A percentile compares a stretch with the other conserved stretches of the same genome.
Conservation (phyloP, 2,797 vertebrate species). For the Pantherophis vulpinus region DNA sequence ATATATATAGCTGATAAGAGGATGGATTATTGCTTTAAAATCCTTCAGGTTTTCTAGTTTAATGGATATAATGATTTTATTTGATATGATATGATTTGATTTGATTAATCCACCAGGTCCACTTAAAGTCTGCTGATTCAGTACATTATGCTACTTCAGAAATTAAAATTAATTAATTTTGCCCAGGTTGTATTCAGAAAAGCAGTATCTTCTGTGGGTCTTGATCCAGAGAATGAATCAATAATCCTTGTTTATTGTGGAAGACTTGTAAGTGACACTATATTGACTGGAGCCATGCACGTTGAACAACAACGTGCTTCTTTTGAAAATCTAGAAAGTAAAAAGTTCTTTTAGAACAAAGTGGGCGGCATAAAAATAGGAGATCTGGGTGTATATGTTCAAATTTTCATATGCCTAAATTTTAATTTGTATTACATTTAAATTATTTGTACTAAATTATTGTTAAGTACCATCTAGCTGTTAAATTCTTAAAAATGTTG, state of each 20-base stretch:
- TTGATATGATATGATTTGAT: background rate
- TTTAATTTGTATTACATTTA: background rate
- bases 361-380: background rate
- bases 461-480: no score
- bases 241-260: background rate
- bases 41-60: background rate
- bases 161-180: background rate
- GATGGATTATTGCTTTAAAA: background rate
- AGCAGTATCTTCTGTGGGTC: no score
- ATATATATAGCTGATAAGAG: background rate
- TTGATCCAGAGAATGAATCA: background rate
- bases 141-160: background rate
- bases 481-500: background rate
- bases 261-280: background rate
- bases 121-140: background rate
- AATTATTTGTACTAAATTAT: background rate
- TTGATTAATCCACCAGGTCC: background rate
- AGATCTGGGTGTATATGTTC: background rate
- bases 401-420: background rate
- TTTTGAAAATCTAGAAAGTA: background rate
- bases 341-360: constrained; percentile 6
- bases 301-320: background rate
- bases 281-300: background rate
- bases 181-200: background rate
- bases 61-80: background rate